Conservation (phyloP, 2,888 invertebrate species). For the Malthinus seriepunctatus region DNA sequence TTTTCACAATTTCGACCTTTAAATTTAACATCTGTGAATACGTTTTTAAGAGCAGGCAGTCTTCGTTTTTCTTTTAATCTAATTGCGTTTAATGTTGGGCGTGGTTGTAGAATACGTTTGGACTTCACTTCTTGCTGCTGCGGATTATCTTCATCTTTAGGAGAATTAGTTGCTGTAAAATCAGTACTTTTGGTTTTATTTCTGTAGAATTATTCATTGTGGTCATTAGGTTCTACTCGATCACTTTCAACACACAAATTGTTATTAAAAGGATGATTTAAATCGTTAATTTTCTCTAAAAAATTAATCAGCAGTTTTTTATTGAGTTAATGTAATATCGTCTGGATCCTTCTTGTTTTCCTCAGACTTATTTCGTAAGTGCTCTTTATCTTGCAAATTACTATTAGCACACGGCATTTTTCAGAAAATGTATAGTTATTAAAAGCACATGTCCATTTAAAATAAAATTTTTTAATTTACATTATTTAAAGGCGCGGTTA, state of each 20-base stretch:
- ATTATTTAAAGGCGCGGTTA: no score
- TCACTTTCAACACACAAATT: neutral
- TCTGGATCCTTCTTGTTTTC: conserved; percentile 8
- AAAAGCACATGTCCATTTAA: no score
- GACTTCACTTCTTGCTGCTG: conserved; percentile 47
- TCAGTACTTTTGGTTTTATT: conserved; percentile 4
- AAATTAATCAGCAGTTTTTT: conserved; percentile 67
- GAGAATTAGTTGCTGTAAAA: neutral
- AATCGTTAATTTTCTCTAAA: conserved; percentile 61
- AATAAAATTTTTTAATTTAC: no score
- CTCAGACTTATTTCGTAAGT: neutral
- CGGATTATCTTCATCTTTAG: conserved; percentile 26
- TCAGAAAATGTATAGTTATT: no score
- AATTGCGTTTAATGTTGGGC: conserved; percentile 69
- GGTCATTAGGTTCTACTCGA: neutral
- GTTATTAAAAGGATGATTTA: conserved; percentile 5
- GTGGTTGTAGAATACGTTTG: conserved; percentile 65
- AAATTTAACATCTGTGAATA: conserved; percentile 81
- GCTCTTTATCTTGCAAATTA: neutral
- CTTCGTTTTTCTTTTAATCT: conserved; percentile 79
- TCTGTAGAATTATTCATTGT: conserved; percentile 24
- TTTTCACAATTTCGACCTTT: conserved; percentile 83
- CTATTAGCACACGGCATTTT: neutral
- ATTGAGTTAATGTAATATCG: conserved; percentile 62
- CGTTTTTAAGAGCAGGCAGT: conserved; percentile 74